Evolutionary conservation across 2,888 invertebrate genomes (phyloP).

Genomic region (Synergus itoensis): DNA sequence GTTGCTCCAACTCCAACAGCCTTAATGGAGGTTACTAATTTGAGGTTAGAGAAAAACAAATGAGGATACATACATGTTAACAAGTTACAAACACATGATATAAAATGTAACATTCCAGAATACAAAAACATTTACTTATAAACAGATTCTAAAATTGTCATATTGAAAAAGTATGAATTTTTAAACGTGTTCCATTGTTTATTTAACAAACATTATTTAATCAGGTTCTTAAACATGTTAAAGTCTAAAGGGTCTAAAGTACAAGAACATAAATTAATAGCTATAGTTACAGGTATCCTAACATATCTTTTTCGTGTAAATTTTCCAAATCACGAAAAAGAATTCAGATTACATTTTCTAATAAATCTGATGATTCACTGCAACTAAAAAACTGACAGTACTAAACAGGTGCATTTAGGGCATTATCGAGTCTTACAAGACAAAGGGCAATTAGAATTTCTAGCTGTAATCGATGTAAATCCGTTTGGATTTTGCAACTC

Average conservation of each 20-base stretch:
- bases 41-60: not conserved
- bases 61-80: too few relatives aligned
- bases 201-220: not conserved
- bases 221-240: too few relatives aligned
- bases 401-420: conserved; percentile 27
- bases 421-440: not conserved
- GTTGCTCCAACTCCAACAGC: too few relatives aligned
- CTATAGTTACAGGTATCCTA: not conserved
- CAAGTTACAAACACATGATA: not conserved
- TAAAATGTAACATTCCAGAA: not conserved
- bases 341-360: not conserved
- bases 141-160: not conserved
- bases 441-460: not conserved
- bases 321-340: not conserved
- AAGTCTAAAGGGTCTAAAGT: not conserved
- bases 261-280: not conserved
- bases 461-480: not conserved
- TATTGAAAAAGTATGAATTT: not conserved
- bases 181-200: not conserved
- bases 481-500: not conserved
- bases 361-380: conserved; percentile 12
- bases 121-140: not conserved
- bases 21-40: not conserved
- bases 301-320: not conserved
- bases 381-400: conserved; percentile 27